phyloP scores from a whole-genome alignment of 30 jellyfish, hydroid and myxozoan species.

The Cassiopea xamachana region DNA sequence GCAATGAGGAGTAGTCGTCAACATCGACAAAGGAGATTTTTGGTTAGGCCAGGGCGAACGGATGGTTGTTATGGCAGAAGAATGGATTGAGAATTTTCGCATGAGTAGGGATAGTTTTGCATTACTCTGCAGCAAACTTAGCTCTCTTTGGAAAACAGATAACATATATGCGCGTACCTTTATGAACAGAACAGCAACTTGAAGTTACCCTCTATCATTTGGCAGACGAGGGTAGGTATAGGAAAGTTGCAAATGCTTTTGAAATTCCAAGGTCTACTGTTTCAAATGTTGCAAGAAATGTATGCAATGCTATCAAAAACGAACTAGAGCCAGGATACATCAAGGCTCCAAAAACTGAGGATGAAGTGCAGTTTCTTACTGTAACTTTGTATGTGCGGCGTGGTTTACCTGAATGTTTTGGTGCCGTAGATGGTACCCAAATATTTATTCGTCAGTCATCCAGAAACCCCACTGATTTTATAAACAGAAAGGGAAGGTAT shows the following conservation, averaged over 20 bases:
- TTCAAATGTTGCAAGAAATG: conserved; percentile 24
- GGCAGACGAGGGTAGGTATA: conserved; percentile 38
- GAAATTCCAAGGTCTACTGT: conserved; percentile 47
- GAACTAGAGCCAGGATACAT: conserved; percentile 18
- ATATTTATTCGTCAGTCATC: conserved; percentile 14
- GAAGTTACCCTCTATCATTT: conserved; percentile 28
- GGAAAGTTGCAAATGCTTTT: conserved; percentile 19
- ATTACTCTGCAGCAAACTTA: conserved; percentile 15
- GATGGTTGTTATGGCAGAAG: background rate
- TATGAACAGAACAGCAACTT: too few species aligned
- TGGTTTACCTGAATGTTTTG: conserved; percentile 8
- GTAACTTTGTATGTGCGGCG: background rate
- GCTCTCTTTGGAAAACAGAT: background rate
- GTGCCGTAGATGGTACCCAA: background rate
- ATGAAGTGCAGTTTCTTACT: conserved; percentile 16
- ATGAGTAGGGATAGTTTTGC: conserved; percentile 15
- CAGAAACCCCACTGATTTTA: conserved; percentile 6
- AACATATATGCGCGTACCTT: conserved; percentile 25
- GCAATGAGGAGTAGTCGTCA: background rate
- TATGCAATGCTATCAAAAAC: conserved; percentile 5
- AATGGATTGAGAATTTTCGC: conserved; percentile 25
- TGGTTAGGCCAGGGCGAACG: conserved; percentile 12
- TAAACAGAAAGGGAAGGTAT: conserved; percentile 16
- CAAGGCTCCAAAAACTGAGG: conserved; percentile 38
- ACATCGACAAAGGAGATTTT: background rate